Base-by-base conservation (phyloP, 1,140 invertebrate species). In the Nebria ingens region DNA sequence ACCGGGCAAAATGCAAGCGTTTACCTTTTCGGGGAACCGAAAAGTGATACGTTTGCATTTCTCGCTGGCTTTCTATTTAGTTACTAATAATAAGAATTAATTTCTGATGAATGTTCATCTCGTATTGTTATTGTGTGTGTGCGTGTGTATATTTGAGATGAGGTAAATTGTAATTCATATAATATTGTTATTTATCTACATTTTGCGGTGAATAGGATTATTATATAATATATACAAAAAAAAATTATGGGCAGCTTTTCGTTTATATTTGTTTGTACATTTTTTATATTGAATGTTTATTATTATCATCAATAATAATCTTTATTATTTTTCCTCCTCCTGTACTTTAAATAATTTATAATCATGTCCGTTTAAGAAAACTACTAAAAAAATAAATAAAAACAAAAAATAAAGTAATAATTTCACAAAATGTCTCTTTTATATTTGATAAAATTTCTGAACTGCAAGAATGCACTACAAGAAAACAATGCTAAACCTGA, bases 401-500 rank as follows among this genome's bases (percentile, higher is more conserved):
- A 53, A 29, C 21, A 20, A 25, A 17, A n/a, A 49, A 20, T 49
- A 17, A 23, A 21, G 20, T 40, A 25, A 23, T 40, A 49, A 49
- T 55, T 49, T 55, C 19, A 55, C 19, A 25, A 49, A 55, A 54
- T 9, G 20, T 17, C 13, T 45, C 58, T 50, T 54, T 62, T 53
- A 34, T 52, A 49, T 51, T 17, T 19, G 13, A 25, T 22, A 12
- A 21, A 49, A 49, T 40, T n/a, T 20, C 17, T 29, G 55, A 51
- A 19, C 64, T 66, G 62, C 65, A 65, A 67, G 62, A 68, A 67
- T 65, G 64, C 62, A 64, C 62, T 63, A 63, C 62, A 52, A 51
- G 13, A 29, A n/a, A n/a, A n/a, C n/a, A n/a, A n/a, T n/a, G n/a
- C n/a, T n/a, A n/a, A n/a, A n/a, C n/a, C n/a, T n/a, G n/a, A n/a